A percentile compares a stretch with the other conserved stretches of the same genome.
Evolutionary conservation across 2,888 invertebrate genomes (phyloP).

Genomic region (Drosophila engyochracea): DNA sequence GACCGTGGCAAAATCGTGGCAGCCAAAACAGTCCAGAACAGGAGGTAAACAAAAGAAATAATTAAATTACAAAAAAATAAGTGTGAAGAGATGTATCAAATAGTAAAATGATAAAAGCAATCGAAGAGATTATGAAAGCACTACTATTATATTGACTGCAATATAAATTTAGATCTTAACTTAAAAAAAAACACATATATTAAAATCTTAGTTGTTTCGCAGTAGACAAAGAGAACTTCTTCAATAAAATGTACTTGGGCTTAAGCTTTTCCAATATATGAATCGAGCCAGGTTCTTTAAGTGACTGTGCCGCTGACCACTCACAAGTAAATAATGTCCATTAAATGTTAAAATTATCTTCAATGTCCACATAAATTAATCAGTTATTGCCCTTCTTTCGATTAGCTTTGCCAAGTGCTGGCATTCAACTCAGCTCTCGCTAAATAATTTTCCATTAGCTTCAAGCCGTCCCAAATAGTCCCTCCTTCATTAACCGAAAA

Average conservation of each 20-base stretch:
- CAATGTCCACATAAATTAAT: constrained; percentile 20
- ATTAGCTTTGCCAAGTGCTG: constrained; percentile 1
- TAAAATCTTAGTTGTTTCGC: no score
- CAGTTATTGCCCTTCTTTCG: constrained; percentile 14
- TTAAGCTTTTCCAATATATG: not conserved
- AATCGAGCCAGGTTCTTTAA: not conserved
- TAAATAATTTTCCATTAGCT: constrained; percentile 18
- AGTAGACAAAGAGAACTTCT: not conserved
- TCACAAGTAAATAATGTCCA: not conserved
- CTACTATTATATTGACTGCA: no score
- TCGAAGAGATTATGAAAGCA: no score
- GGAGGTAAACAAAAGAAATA: no score
- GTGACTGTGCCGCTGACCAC: not conserved
- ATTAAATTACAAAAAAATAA: no score
- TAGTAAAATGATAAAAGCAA: no score
- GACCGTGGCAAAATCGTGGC: no score
- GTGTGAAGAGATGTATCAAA: no score
- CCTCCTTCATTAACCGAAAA: not conserved
- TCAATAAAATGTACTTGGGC: not conserved
- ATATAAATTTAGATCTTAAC: no score
- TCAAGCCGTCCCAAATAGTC: not conserved
- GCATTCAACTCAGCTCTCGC: constrained; percentile 6
- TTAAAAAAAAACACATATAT: no score
- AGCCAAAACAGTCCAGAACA: no score
- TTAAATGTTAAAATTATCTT: not conserved